Percentiles rank a stretch among this genome's conserved stretches.
Evolutionary conservation across 2,888 invertebrate genomes (phyloP).

Genomic region (Crepidodera aurea): DNA sequence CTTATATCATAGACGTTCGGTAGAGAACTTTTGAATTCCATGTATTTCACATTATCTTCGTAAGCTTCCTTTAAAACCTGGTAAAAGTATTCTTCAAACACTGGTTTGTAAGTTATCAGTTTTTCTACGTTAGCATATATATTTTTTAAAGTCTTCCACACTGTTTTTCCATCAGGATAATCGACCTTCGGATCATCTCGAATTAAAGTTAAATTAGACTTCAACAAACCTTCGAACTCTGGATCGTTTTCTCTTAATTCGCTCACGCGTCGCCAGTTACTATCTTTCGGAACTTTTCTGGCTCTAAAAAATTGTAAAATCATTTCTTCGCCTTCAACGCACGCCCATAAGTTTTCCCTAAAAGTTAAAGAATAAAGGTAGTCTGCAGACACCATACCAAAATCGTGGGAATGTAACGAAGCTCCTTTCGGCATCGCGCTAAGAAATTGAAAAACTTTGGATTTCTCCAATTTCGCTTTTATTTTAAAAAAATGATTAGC

Average conservation of each 20-base stretch:
- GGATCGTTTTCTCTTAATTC: constrained; percentile 42
- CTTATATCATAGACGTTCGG: constrained; percentile 66
- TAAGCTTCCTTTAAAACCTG: constrained; percentile 67
- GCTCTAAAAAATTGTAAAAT: constrained; percentile 29
- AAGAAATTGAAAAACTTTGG: constrained; percentile 72
- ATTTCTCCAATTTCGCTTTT: constrained; percentile 66
- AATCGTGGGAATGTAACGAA: constrained; percentile 73
- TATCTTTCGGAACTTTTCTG: constrained; percentile 11
- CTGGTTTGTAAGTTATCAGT: constrained; percentile 63
- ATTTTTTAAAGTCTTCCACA: constrained; percentile 65
- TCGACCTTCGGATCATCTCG: constrained; percentile 55
- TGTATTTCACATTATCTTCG: constrained; percentile 70
- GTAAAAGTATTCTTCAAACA: constrained; percentile 66
- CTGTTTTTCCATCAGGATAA: constrained; percentile 58
- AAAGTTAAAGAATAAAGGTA: constrained; percentile 71
- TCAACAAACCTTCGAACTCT: constrained; percentile 65
- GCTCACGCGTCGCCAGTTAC: constrained; percentile 44
- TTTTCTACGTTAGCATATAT: constrained; percentile 60
- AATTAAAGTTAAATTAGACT: constrained; percentile 66
- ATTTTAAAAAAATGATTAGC: constrained; percentile 73
- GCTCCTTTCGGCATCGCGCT: constrained; percentile 78
- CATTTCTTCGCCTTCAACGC: neutral
- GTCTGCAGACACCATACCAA: constrained; percentile 68
- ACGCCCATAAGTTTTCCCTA: constrained; percentile 41
- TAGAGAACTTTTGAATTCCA: constrained; percentile 67